These are phyloP conservation scores for Catocala nupta DNA, from an alignment of 2,888 invertebrate species.

Conservation along the genomic window DNA sequence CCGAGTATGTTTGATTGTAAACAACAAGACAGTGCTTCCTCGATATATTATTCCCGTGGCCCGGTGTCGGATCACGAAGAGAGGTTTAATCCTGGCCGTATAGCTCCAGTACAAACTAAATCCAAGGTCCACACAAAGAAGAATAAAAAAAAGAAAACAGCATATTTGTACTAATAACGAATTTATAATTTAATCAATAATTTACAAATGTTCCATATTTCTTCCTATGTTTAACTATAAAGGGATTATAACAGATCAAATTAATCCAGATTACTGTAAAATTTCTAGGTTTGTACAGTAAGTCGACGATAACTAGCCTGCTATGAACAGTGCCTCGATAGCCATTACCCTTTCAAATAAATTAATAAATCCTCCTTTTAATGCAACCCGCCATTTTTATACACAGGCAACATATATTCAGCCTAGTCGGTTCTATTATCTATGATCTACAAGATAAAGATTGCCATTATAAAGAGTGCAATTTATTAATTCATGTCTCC, in stretches of 20 bases:
- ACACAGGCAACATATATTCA: slow-evolving; percentile 5
- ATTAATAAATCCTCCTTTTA: not conserved
- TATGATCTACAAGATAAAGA: not conserved
- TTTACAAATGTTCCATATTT: slow-evolving; percentile 63
- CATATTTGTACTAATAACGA: slow-evolving; percentile 65
- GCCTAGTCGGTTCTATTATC: slow-evolving; percentile 5
- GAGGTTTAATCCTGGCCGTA: too few species aligned
- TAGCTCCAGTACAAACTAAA: too few species aligned
- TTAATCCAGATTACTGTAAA: slow-evolving; percentile 33
- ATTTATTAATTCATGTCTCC: not conserved
- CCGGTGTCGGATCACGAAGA: too few species aligned
- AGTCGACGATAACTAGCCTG: slow-evolving; percentile 8
- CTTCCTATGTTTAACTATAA: slow-evolving; percentile 36
- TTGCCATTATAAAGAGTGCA: slow-evolving; percentile 2
- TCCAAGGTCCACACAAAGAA: too few species aligned
- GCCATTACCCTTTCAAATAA: not conserved
- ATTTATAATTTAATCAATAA: slow-evolving; percentile 75
- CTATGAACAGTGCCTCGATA: slow-evolving; percentile 13
- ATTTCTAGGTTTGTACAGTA: slow-evolving; percentile 28
- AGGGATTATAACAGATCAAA: slow-evolving; percentile 46
- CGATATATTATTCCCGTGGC: too few species aligned
- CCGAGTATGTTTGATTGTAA: too few species aligned
- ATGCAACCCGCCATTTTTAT: not conserved
- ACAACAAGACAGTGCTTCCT: too few species aligned
- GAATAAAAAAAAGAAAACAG: slow-evolving; percentile 52